A percentile compares a stretch with the other conserved stretches of the same genome.
Evolutionary conservation across 2,797 vertebrate genomes (phyloP).

Genomic region (Argya squamiceps): DNA sequence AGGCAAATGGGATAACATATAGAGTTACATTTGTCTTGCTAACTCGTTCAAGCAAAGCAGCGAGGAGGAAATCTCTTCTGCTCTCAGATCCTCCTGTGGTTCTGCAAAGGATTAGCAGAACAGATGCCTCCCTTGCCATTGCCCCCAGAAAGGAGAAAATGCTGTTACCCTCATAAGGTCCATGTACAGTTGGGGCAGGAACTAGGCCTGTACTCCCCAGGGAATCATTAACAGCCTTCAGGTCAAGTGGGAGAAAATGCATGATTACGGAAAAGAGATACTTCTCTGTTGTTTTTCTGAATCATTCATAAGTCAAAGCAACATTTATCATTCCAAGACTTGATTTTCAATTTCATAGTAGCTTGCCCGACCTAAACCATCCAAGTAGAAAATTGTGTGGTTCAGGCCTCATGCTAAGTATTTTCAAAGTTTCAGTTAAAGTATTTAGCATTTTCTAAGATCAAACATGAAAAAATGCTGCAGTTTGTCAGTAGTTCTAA

Average conservation of each 20-base stretch:
- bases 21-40: background rate
- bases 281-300: background rate
- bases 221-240: background rate
- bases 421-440: background rate
- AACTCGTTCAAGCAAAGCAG: background rate
- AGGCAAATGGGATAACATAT: background rate
- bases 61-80: background rate
- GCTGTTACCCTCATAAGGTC: too few relatives aligned
- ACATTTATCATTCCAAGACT: background rate
- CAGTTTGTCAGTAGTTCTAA: background rate
- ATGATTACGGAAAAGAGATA: background rate
- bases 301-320: background rate
- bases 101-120: background rate
- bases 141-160: background rate
- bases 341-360: background rate
- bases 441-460: background rate
- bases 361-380: background rate
- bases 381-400: accelerated
- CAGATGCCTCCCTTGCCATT: background rate
- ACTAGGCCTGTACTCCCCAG: background rate
- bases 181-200: background rate
- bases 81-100: background rate
- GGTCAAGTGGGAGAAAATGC: background rate
- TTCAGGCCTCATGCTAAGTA: background rate
- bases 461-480: background rate